These are phyloP conservation scores for Urosaurus nigricauda DNA, from an alignment of 2,797 vertebrate genomes.

Conservation along the genomic window DNA sequence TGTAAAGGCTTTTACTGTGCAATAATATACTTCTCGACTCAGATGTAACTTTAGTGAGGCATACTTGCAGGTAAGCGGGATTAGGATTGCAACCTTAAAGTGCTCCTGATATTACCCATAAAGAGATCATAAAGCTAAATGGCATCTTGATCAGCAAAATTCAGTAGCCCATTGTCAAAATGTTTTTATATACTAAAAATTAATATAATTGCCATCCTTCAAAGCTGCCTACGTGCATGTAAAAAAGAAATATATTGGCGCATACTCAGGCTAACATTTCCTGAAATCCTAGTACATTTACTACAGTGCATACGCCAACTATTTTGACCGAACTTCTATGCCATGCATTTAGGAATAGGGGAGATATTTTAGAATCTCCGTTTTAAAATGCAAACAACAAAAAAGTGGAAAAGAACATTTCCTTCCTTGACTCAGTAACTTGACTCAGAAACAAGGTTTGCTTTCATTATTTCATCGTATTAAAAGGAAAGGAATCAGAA, in stretches of 20 bases:
- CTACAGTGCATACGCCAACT: not conserved
- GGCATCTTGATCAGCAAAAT: not conserved
- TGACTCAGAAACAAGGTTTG: not conserved
- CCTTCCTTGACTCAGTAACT: not conserved
- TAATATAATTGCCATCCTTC: not conserved
- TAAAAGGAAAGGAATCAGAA: not conserved
- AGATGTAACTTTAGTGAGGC: not conserved
- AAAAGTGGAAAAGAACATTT: not conserved
- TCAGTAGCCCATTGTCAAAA: not conserved
- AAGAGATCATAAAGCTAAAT: not conserved
- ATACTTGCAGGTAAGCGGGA: not conserved
- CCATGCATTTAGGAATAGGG: not conserved
- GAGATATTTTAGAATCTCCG: not conserved
- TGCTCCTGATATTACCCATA: too few species aligned
- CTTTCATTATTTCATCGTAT: conserved; percentile 13
- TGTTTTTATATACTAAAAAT: not conserved
- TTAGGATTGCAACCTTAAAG: not conserved
- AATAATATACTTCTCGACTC: not conserved
- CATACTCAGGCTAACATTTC: not conserved
- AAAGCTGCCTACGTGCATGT: not conserved
- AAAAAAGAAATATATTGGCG: not conserved
- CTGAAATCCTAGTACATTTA: not conserved
- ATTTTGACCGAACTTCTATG: not conserved
- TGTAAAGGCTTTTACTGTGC: not conserved
- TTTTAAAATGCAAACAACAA: not conserved